phyloP scores from a whole-genome alignment of 2,888 invertebrate genomes.

The Rosalia funebris region DNA sequence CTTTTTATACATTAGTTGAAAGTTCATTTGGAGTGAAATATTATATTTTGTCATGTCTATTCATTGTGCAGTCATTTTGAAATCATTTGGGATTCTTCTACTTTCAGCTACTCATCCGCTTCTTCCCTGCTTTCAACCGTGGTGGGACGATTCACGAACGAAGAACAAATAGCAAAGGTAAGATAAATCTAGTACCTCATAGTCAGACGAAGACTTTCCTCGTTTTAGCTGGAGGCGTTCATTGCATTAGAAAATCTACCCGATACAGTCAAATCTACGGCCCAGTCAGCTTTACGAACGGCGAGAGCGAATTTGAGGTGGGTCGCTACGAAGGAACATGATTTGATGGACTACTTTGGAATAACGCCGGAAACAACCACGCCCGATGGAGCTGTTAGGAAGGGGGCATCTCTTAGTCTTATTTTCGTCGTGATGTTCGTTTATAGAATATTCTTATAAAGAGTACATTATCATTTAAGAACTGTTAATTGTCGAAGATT shows the following conservation, averaged over 20 bases:
- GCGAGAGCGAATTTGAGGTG: constrained; percentile 28
- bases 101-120: constrained; percentile 28
- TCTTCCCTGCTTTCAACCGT: constrained; percentile 26
- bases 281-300: constrained; percentile 17
- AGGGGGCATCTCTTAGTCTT: neutral
- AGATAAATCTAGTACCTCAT: neutral
- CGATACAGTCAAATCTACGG: constrained; percentile 18
- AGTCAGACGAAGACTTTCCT: no score
- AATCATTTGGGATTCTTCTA: neutral
- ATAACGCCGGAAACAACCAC: neutral
- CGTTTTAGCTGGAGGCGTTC: constrained; percentile 22
- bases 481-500: no score
- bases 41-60: no score
- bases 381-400: neutral
- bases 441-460: neutral
- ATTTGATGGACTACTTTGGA: constrained; percentile 1
- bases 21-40: no score
- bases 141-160: constrained; percentile 28
- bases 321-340: constrained; percentile 5
- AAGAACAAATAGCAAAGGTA: constrained; percentile 35
- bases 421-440: neutral
- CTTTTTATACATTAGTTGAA: no score
- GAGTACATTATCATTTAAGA: no score
- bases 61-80: neutral
- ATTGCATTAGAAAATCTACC: neutral